Percentiles rank a stretch among this genome's conserved stretches.
Conservation (phyloP, 2,797 vertebrate genomes). For the Sebastes wilsoni region DNA sequence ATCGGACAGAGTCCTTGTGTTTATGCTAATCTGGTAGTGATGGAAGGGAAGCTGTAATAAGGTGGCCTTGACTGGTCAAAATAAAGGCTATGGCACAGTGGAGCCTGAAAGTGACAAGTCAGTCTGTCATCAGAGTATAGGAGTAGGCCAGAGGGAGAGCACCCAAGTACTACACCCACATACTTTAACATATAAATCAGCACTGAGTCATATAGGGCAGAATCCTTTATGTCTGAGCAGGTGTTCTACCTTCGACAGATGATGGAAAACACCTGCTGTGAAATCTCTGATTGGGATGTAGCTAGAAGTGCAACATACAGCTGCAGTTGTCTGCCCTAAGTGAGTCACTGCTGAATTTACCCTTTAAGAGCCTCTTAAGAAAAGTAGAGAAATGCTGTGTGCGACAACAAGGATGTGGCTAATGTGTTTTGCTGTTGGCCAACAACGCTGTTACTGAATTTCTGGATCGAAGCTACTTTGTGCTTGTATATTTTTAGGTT, state of each 20-base stretch:
- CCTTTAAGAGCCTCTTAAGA: neutral
- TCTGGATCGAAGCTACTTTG: neutral
- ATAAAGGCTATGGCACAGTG: constrained; percentile 54
- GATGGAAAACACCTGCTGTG: constrained; percentile 53
- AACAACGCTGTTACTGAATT: neutral
- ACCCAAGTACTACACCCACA: neutral
- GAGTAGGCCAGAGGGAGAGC: constrained; percentile 11
- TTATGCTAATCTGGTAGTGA: constrained; percentile 58
- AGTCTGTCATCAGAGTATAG: constrained; percentile 20
- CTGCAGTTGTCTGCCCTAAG: constrained; percentile 8
- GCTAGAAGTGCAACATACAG: constrained; percentile 11
- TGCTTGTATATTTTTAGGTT: neutral
- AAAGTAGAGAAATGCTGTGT: neutral
- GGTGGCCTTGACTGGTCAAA: constrained; percentile 53
- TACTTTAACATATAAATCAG: constrained; percentile 33
- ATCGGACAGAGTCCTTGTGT: constrained; percentile 43
- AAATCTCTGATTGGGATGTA: constrained; percentile 34
- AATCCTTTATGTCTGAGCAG: constrained; percentile 36
- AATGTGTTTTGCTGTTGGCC: neutral
- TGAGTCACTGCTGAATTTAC: constrained; percentile 5
- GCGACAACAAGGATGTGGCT: neutral
- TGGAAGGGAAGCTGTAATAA: constrained; percentile 42
- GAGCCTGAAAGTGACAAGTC: constrained; percentile 59
- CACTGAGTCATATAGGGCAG: neutral
- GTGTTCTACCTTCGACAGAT: constrained; percentile 43